Evolutionary conservation across 1,140 invertebrate species (phyloP).

Genomic region (Triops longicaudatus): DNA sequence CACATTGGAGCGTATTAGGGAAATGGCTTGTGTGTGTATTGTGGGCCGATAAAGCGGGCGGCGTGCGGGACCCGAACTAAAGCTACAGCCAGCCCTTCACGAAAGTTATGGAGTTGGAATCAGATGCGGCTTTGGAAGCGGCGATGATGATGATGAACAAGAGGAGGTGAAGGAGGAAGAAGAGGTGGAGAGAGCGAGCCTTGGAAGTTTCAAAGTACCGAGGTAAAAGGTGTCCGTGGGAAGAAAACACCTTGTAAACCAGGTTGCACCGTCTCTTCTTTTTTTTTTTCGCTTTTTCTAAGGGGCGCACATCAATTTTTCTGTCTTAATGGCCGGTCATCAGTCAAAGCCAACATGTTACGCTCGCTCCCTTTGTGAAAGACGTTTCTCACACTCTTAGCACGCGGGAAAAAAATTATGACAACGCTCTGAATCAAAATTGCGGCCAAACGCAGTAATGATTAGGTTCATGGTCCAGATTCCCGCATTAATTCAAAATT

Average conservation of each 20-base stretch:
- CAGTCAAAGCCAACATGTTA: conserved; percentile 15
- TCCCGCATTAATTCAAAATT: too few relatives aligned
- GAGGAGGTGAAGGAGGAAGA: background rate
- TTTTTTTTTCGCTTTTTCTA: background rate
- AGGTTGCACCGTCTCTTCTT: background rate
- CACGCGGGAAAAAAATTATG: background rate
- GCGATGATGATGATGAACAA: background rate
- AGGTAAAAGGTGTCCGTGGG: background rate
- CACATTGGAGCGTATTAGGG: background rate
- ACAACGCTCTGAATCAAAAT: background rate
- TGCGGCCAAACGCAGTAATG: background rate
- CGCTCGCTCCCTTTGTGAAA: background rate
- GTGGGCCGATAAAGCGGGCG: conserved; percentile 1
- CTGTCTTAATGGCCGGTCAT: conserved; percentile 10
- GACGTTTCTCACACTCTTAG: conserved; percentile 4
- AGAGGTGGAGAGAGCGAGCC: background rate
- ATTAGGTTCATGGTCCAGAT: too few relatives aligned
- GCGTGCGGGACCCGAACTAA: background rate
- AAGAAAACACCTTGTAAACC: conserved; percentile 15
- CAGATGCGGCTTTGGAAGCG: background rate
- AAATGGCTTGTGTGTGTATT: background rate
- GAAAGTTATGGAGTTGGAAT: background rate
- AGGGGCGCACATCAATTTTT: conserved; percentile 11
- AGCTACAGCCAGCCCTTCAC: background rate
- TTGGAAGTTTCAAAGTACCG: background rate